A percentile compares a stretch with the other conserved stretches of the same genome.
Conservation (phyloP, 2,113 vertebrate species). For the Paraplagusia blochii region DNA sequence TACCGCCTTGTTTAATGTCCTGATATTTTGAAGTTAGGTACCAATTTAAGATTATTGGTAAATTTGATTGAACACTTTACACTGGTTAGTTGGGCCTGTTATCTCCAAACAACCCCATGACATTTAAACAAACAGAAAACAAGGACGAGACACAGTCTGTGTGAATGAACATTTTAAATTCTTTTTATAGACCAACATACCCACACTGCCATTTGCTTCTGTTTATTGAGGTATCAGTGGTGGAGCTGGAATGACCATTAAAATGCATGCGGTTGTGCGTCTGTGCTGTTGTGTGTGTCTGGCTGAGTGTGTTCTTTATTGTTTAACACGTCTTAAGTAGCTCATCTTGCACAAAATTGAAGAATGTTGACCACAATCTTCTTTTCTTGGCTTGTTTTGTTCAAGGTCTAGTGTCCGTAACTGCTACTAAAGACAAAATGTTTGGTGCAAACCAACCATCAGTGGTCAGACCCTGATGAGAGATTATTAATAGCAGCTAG, state of each 20-base stretch:
- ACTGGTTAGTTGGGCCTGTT: neutral
- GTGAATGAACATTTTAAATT: neutral
- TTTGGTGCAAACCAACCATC: neutral
- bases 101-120: neutral
- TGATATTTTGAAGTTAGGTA: no score
- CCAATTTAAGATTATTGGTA: no score
- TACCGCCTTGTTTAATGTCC: no score
- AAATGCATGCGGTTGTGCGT: conserved; percentile 10
- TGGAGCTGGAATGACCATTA: conserved; percentile 47
- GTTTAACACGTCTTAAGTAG: neutral
- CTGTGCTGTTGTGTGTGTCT: neutral
- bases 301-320: conserved; percentile 1
- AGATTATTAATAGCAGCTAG: no score
- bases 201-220: conserved; percentile 22
- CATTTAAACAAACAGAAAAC: neutral
- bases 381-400: conserved; percentile 26
- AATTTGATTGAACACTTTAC: neutral
- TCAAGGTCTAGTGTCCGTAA: neutral
- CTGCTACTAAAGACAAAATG: conserved; percentile 9
- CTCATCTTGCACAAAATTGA: conserved; percentile 4
- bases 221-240: conserved; percentile 42
- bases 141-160: neutral
- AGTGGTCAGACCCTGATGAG: neutral
- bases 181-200: conserved; percentile 29
- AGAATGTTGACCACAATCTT: conserved; percentile 25